These are phyloP conservation scores for Eupsilia transversa DNA, from an alignment of 2,888 invertebrate species.

Conservation along the genomic window DNA sequence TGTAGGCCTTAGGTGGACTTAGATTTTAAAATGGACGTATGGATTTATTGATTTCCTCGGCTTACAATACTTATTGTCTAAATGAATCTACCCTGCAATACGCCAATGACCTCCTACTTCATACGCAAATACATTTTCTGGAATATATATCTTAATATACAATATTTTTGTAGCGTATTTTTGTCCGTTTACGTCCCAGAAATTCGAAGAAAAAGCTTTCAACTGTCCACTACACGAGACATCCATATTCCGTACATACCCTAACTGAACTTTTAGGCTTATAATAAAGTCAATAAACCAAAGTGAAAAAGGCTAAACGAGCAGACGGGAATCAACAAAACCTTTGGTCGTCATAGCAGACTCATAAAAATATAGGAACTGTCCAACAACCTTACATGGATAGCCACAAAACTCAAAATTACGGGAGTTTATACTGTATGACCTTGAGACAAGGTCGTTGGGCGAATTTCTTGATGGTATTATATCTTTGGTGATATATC, in stretches of 20 bases:
- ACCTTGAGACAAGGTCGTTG: slow-evolving; percentile 27
- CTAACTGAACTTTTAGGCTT: slow-evolving; percentile 50
- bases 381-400: slow-evolving; percentile 17
- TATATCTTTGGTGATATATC: slow-evolving; percentile 45
- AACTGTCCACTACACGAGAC: slow-evolving; percentile 26
- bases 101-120: background rate
- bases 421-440: slow-evolving; percentile 35
- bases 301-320: slow-evolving; percentile 67
- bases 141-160: slow-evolving; percentile 5
- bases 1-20: background rate
- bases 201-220: slow-evolving; percentile 35
- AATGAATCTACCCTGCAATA: background rate
- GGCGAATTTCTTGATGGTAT: slow-evolving; percentile 20
- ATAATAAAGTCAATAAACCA: slow-evolving; percentile 62
- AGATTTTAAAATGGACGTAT: background rate
- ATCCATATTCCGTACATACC: slow-evolving; percentile 42
- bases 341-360: slow-evolving; percentile 62
- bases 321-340: slow-evolving; percentile 67
- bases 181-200: slow-evolving; percentile 21
- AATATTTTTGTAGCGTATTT: slow-evolving; percentile 22
- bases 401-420: slow-evolving; percentile 21
- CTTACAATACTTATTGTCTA: background rate
- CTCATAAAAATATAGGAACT: slow-evolving; percentile 70
- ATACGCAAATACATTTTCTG: background rate
- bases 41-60: background rate